Base-by-base conservation (phyloP, 2,888 invertebrate species). In the Eupithecia dodoneata region DNA sequence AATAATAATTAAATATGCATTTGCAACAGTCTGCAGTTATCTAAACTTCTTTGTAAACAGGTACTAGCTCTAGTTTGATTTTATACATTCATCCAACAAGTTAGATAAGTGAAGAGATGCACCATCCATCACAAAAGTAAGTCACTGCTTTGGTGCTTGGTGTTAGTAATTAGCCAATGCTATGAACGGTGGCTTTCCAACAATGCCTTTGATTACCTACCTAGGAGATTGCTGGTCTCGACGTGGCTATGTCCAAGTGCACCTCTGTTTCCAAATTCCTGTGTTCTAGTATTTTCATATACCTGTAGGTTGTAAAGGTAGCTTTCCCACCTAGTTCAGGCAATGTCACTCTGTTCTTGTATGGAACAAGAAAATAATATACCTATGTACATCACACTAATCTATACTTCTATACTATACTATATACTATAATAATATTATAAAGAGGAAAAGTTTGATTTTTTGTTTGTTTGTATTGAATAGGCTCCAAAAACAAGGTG, bases 191-290 rank as follows among this genome's bases (percentile, higher is more conserved):
- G 10, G 63, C 1, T 63, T 63, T 30, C 63, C 30, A 63, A 63
- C 63, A 63, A 63, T 63, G 63, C 63, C 7, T 18, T 63, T 63
- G 63, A 63, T 63, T 63, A 30, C 63, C 12, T 63, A 30, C 30
- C 18, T 59, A 30, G 63, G 63, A 63, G 30, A 63, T 63, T 63
- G 63, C 63, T 63, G 63, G 18, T 4, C 30, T 63, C 63, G 4
- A 30, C 18, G 12, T 12, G 10, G 30, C 30, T 30, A 10, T 63
- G 63, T 59, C 55, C 30, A 12, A 63, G 18, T 9, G 63, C 30
- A 30, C 30, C 30, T 63, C 63, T 12, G 30, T 18, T 59, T 63
- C 30, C 4, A 4, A 63, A 30, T 63, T 63, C 63, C 63, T 30
- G 30, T 63, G 63, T 63, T 63, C 30, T 30, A 10, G 63, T 63